Evolutionary conservation across 1,140 invertebrate species (phyloP), one percentile per base, ranked within the genome.

Genomic region (Tetragonula clypearis): DNA sequence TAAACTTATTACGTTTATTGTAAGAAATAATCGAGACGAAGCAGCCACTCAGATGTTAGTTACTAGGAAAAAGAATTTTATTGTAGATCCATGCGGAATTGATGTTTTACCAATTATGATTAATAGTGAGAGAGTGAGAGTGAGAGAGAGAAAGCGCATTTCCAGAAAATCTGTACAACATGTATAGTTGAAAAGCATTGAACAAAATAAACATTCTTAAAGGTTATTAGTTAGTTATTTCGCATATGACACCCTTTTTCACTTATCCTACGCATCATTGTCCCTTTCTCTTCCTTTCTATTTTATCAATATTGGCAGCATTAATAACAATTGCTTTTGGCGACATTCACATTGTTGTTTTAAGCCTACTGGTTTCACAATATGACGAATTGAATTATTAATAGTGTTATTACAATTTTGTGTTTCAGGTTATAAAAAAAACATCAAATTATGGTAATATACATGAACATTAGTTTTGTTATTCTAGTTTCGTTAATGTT

Each of bases 391-490:
- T 72, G 23, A 87, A 87, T 91, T 90, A 92, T 92, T 94, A 94
- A 94, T 94, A 89, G 87, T 92, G 79, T 86, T 87, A 92, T 91
- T 94, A 91, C 91, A 88, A 93, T 95, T 95, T 94, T 95, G 94
- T 95, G 94, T 95, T 95, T 94, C 94, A 94, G 94, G 94, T 95
- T 92, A n/a, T 92, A 91, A 93, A 92, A 93, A 93, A 92, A 35
- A 30, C 94, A 91, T 91, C 94, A 94, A 94, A 92, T 94, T 91
- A 94, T 93, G 94, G 94, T 95, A 95, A 95, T 93, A 89, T 93
- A 92, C 92, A 93, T 92, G 88, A 89, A 49, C 85, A 92, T 72
- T 94, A 93, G 93, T 92, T 93, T 93, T 90, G 91, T 82, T 93
- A 92, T 89, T 92, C 81, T 92, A 91, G 86, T 87, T 93, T 88